These are phyloP conservation scores for Avahi laniger DNA, from an alignment of 2,797 vertebrate genomes.

Conservation along the genomic window DNA sequence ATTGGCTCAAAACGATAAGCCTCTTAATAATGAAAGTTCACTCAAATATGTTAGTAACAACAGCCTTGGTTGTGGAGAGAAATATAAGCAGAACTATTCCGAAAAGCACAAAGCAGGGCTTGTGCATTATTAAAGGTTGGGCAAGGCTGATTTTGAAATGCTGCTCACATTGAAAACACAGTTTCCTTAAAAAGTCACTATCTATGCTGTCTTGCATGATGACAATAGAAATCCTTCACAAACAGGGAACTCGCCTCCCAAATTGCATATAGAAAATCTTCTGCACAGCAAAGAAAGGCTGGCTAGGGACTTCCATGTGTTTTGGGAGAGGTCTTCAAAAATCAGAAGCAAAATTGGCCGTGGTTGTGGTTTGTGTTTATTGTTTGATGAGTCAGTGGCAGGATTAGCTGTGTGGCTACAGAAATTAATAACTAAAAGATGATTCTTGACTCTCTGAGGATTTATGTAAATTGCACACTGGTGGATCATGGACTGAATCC, in stretches of 20 bases:
- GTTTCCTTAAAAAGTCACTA: conserved; percentile 66
- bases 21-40: conserved; percentile 39
- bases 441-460: background rate
- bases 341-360: background rate
- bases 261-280: background rate
- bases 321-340: background rate
- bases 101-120: background rate
- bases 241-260: background rate
- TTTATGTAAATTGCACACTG: background rate
- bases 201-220: conserved; percentile 49
- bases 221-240: conserved; percentile 33
- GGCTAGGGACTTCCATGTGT: background rate
- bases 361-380: background rate
- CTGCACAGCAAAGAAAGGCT: background rate
- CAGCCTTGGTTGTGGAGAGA: background rate
- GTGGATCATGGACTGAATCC: background rate
- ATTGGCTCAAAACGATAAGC: conserved; percentile 75
- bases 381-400: background rate
- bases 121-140: conserved; percentile 56
- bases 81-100: conserved; percentile 44
- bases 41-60: background rate
- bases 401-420: background rate
- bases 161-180: background rate
- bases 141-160: conserved; percentile 62
- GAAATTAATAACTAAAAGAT: background rate